Evolutionary conservation across 2,888 invertebrate genomes (phyloP).

Genomic region (Hydrotaea cyrtoneurina): DNA sequence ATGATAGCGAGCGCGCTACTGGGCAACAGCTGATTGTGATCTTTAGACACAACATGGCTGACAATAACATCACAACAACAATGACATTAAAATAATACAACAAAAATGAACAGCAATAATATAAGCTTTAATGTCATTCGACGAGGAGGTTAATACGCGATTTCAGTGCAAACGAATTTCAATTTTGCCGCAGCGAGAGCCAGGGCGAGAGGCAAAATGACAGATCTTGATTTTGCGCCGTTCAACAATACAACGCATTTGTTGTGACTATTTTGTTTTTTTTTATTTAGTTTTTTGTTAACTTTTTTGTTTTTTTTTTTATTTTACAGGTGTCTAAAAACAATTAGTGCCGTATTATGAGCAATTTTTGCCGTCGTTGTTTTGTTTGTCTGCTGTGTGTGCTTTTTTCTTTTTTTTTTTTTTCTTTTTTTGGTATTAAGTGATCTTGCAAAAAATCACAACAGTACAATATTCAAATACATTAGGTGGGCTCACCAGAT

Average conservation of each 20-base stretch:
- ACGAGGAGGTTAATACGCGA: slow-evolving; percentile 17
- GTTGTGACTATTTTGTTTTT: neutral
- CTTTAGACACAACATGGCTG: slow-evolving; percentile 14
- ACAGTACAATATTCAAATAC: slow-evolving; percentile 24
- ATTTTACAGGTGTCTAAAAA: slow-evolving; percentile 65
- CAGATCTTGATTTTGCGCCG: slow-evolving; percentile 28
- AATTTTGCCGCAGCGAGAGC: neutral
- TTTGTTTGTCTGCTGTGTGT: slow-evolving; percentile 24
- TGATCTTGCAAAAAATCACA: slow-evolving; percentile 48
- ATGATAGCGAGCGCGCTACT: slow-evolving; percentile 8
- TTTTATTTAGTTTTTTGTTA: too few species aligned
- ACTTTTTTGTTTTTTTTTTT: slow-evolving; percentile 6
- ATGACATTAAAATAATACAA: neutral
- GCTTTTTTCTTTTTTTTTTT: slow-evolving; percentile 34
- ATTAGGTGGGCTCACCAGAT: neutral
- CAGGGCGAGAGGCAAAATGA: neutral
- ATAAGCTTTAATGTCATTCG: slow-evolving; percentile 57
- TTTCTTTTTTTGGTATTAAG: slow-evolving; percentile 54
- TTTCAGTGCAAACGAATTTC: slow-evolving; percentile 2
- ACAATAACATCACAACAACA: slow-evolving; percentile 23
- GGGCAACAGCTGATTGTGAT: slow-evolving; percentile 28
- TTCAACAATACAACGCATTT: slow-evolving; percentile 23
- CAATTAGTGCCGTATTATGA: slow-evolving; percentile 58
- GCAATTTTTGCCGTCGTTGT: slow-evolving; percentile 41
- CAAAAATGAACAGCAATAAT: neutral